phyloP scores from a whole-genome alignment of 2,888 invertebrate genomes.

The Cepaea hortensis region DNA sequence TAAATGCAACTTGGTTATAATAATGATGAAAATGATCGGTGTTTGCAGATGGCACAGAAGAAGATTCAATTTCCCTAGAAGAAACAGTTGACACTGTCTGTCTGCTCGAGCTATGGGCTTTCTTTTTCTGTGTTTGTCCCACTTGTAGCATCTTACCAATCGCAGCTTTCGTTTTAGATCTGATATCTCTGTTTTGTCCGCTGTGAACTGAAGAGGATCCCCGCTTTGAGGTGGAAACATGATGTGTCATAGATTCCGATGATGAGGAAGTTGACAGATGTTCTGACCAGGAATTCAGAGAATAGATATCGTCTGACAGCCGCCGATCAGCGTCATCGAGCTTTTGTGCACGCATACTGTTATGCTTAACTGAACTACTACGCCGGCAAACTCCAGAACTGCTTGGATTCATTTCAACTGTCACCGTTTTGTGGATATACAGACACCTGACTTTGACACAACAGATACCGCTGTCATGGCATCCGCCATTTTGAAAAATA shows the following conservation, averaged over 20 bases:
- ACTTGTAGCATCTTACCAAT: neutral
- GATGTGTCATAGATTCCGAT: slow-evolving; percentile 13
- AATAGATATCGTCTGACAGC: slow-evolving; percentile 37
- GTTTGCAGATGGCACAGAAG: neutral
- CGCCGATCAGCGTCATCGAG: neutral
- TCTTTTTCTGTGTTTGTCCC: neutral
- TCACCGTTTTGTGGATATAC: slow-evolving; percentile 5
- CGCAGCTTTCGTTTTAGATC: slow-evolving; percentile 11
- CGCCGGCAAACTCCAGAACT: neutral
- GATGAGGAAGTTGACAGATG: neutral
- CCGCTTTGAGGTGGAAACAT: neutral
- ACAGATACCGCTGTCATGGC: neutral
- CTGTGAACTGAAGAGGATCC: slow-evolving; percentile 6
- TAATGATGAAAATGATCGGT: neutral
- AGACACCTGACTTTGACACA: slow-evolving; percentile 15
- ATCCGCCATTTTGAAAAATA: slow-evolving; percentile 44
- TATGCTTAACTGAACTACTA: neutral
- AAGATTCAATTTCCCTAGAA: slow-evolving; percentile 1
- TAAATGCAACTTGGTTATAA: neutral
- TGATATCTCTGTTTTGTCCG: neutral
- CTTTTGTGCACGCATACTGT: neutral
- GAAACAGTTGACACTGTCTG: neutral
- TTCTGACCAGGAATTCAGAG: slow-evolving; percentile 44
- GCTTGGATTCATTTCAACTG: slow-evolving; percentile 31
- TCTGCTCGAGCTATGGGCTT: neutral